Evolutionary conservation across 2,888 invertebrate genomes (phyloP).

Genomic region (Cylloceria caligata): DNA sequence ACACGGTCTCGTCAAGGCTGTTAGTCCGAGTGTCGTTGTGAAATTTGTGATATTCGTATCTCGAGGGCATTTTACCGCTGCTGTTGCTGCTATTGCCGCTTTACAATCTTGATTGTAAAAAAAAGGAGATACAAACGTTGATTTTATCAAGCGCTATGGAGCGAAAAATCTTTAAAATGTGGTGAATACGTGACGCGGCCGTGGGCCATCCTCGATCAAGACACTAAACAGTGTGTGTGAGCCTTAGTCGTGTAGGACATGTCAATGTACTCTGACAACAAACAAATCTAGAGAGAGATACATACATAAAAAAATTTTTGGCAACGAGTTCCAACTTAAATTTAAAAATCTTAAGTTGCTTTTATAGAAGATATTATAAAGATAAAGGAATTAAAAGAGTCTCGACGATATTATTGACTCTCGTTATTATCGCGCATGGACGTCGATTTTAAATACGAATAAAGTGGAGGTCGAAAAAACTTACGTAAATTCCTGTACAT

Average conservation of each 20-base stretch:
- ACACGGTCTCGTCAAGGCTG: not conserved
- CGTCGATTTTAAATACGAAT: not conserved
- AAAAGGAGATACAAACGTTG: not conserved
- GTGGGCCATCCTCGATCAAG: constrained; percentile 77
- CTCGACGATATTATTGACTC: too few relatives aligned
- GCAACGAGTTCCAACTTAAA: not conserved
- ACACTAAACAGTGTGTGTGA: constrained; percentile 82
- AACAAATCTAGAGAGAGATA: not conserved
- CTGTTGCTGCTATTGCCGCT: not conserved
- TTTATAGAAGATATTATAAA: not conserved
- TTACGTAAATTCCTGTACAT: not conserved
- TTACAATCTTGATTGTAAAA: not conserved
- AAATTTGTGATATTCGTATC: not conserved
- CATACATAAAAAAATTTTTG: not conserved
- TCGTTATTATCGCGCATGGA: not conserved
- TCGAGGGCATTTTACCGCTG: not conserved
- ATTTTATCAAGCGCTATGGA: constrained; percentile 76
- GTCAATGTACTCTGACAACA: constrained; percentile 1
- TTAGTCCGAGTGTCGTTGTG: not conserved
- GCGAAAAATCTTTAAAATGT: constrained; percentile 83
- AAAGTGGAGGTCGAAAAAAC: not conserved
- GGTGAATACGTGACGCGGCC: constrained; percentile 80
- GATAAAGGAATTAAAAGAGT: not conserved
- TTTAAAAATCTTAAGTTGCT: not conserved
- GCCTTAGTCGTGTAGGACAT: constrained; percentile 69